Conservation (phyloP, 2,888 invertebrate genomes). For the Resseliella maxima region DNA sequence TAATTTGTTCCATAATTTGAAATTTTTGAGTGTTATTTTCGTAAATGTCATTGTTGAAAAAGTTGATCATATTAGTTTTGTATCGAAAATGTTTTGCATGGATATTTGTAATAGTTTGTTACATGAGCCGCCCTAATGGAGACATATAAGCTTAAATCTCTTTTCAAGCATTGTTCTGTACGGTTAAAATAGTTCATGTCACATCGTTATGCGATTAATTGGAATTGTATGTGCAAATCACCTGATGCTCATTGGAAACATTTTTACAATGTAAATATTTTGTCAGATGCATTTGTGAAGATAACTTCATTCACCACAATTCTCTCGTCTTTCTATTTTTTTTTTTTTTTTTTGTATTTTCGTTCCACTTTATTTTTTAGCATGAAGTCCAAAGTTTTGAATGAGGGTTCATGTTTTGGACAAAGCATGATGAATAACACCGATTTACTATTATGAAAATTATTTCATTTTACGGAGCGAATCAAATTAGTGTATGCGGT, state of each 20-base stretch:
- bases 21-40: no score
- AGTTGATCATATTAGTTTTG: neutral
- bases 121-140: neutral
- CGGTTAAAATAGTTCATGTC: neutral
- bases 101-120: neutral
- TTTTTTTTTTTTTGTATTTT: neutral
- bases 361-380: neutral
- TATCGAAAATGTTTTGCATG: neutral
- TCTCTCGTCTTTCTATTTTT: no score
- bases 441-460: neutral
- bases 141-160: neutral
- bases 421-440: neutral
- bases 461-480: constrained; percentile 25
- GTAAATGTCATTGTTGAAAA: neutral
- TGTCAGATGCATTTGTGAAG: neutral
- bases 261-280: neutral
- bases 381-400: neutral
- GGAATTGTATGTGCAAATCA: neutral
- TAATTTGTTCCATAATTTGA: neutral
- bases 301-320: no score
- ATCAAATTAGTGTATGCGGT: constrained; percentile 33
- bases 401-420: neutral
- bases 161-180: neutral
- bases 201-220: neutral
- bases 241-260: neutral